Percentiles rank a stretch among this genome's conserved stretches.
Evolutionary conservation across 2,797 vertebrate species (phyloP).

Genomic region (Parauchenoglanis ngamensis): DNA sequence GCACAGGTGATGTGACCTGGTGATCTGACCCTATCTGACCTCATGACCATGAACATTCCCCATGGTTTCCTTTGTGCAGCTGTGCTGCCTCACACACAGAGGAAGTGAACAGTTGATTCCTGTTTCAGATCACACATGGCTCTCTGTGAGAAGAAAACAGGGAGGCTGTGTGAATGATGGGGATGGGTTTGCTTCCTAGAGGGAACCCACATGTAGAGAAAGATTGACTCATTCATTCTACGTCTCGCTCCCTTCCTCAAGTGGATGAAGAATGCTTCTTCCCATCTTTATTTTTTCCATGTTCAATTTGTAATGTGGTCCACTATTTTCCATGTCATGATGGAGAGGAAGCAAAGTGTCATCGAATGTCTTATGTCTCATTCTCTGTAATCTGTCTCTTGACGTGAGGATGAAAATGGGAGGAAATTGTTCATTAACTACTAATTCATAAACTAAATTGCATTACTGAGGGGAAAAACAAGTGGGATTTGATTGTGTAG

Average conservation of each 20-base stretch:
- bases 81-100: conserved; percentile 39
- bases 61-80: conserved; percentile 1
- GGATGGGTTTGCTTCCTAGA: conserved; percentile 51
- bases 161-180: conserved; percentile 32
- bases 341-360: conserved; percentile 49
- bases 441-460: conserved; percentile 22
- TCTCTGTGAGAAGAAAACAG: conserved; percentile 38
- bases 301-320: conserved; percentile 42
- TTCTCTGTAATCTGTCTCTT: conserved; percentile 37
- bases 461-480: conserved; percentile 25
- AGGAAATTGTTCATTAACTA: conserved; percentile 41
- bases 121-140: conserved; percentile 44
- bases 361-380: conserved; percentile 18
- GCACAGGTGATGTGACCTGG: conserved; percentile 34
- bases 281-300: conserved; percentile 31
- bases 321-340: conserved; percentile 32
- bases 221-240: conserved; percentile 51
- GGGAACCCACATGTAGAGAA: conserved; percentile 60
- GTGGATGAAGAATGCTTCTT: conserved; percentile 39
- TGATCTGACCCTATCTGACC: conserved; percentile 19
- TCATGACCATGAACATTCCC: conserved; percentile 17
- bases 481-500: conserved; percentile 25
- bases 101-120: conserved; percentile 36
- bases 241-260: conserved; percentile 18
- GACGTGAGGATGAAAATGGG: conserved; percentile 32